A percentile compares a stretch with the other conserved stretches of the same genome.
phyloP scores from a whole-genome alignment of 2,888 invertebrate species.

The Ectropis crepuscularia region DNA sequence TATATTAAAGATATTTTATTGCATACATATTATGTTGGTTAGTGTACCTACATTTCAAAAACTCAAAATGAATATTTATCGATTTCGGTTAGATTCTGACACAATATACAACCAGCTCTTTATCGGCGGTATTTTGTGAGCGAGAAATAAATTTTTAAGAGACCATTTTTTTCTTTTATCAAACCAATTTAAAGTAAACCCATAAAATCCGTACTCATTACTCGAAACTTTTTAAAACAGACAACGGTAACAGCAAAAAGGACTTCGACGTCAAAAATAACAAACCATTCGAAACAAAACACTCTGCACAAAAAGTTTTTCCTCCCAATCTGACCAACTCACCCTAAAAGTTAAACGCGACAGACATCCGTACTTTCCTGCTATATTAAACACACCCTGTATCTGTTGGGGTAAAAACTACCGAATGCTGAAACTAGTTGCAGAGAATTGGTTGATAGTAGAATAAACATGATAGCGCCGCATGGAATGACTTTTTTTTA shows the following conservation, averaged over 20 bases:
- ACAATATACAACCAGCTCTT: too few species aligned
- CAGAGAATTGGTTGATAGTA: constrained; percentile 6
- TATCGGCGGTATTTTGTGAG: too few species aligned
- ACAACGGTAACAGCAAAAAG: constrained; percentile 18
- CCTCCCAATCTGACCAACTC: constrained; percentile 40
- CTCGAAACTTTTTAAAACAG: constrained; percentile 16
- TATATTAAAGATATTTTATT: too few species aligned
- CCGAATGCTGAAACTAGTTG: constrained; percentile 10
- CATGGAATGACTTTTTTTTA: constrained; percentile 1
- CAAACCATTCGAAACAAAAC: constrained; percentile 39
- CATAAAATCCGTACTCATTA: constrained; percentile 13
- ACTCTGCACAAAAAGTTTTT: constrained; percentile 35
- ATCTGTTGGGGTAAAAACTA: constrained; percentile 33
- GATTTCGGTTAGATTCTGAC: too few species aligned
- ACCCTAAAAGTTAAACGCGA: constrained; percentile 40
- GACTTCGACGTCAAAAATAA: constrained; percentile 29
- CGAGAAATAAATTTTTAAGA: too few species aligned
- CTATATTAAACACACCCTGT: constrained; percentile 35
- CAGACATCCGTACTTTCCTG: constrained; percentile 34
- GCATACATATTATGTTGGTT: too few species aligned
- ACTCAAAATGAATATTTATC: too few species aligned
- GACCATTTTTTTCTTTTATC: background rate
- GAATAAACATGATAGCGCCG: background rate
- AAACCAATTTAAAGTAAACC: constrained; percentile 8
- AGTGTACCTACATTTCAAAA: too few species aligned